Conservation (phyloP, 2,888 invertebrate species). For the Lamellibrachia satsuma region DNA sequence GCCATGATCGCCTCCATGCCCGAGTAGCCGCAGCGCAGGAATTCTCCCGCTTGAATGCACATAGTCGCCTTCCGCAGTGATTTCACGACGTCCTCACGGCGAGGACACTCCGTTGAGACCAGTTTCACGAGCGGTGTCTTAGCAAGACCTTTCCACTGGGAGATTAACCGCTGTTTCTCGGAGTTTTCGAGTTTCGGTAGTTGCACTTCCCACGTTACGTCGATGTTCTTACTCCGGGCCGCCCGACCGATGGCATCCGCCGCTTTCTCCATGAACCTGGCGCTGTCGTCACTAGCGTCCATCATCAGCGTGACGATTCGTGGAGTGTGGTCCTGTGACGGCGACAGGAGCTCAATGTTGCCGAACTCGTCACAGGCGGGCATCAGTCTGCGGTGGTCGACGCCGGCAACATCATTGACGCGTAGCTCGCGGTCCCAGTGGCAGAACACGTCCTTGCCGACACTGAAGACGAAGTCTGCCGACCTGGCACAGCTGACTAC, state of each 20-base stretch:
- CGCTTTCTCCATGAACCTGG: not conserved
- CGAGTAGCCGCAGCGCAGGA: not conserved
- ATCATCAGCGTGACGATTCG: not conserved
- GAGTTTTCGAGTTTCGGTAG: not conserved
- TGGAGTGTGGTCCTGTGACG: not conserved
- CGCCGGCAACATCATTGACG: not conserved
- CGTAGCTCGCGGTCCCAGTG: not conserved
- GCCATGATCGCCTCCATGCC: not conserved
- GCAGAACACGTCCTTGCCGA: not conserved
- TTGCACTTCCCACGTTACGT: not conserved
- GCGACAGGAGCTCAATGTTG: not conserved
- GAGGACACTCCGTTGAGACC: not conserved
- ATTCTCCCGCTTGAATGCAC: not conserved
- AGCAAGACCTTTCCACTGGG: not conserved
- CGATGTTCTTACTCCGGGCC: not conserved
- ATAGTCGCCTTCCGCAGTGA: not conserved
- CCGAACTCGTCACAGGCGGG: not conserved
- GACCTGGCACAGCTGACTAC: not conserved
- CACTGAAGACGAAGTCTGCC: not conserved
- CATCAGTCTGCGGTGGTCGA: not conserved
- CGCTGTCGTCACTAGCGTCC: not conserved
- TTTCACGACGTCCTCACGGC: not conserved
- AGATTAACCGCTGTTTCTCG: not conserved
- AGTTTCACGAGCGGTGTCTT: not conserved
- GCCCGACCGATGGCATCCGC: not conserved